These are phyloP conservation scores for Eriosoma lanigerum DNA, from an alignment of 1,140 invertebrate species.

Conservation along the genomic window DNA sequence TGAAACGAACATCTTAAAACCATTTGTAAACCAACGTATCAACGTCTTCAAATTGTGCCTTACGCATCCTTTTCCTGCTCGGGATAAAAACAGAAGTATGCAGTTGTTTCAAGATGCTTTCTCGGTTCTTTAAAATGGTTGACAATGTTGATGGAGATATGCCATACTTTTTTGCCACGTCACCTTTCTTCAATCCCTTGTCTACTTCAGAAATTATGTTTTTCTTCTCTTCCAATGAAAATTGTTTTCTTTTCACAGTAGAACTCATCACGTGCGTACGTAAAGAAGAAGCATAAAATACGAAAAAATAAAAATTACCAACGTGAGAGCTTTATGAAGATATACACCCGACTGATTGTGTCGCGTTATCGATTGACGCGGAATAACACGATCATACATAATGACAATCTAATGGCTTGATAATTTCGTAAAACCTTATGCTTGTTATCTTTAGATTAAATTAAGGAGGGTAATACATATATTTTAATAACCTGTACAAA, in stretches of 20 bases:
- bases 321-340: background rate
- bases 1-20: background rate
- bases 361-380: background rate
- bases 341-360: background rate
- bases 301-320: background rate
- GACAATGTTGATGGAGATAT: slow-evolving; percentile 15
- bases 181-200: background rate
- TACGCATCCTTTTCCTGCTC: too few species aligned
- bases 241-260: slow-evolving; percentile 4
- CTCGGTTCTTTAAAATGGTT: background rate
- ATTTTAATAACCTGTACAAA: slow-evolving; percentile 9
- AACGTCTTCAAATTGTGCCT: too few species aligned
- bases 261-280: background rate
- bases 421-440: background rate
- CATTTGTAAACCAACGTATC: too few species aligned
- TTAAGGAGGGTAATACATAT: background rate
- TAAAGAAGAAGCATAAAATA: background rate
- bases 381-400: background rate
- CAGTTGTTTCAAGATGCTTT: too few species aligned
- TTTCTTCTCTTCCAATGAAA: slow-evolving; percentile 14
- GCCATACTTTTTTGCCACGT: slow-evolving; percentile 11
- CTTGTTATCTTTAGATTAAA: slow-evolving; percentile 3
- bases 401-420: slow-evolving; percentile 3
- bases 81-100: too few species aligned
- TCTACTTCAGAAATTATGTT: slow-evolving; percentile 5